Evolutionary conservation across 2,797 vertebrate genomes (phyloP), one percentile per base, ranked within the genome.

Genomic region (Smutsia gigantea): DNA sequence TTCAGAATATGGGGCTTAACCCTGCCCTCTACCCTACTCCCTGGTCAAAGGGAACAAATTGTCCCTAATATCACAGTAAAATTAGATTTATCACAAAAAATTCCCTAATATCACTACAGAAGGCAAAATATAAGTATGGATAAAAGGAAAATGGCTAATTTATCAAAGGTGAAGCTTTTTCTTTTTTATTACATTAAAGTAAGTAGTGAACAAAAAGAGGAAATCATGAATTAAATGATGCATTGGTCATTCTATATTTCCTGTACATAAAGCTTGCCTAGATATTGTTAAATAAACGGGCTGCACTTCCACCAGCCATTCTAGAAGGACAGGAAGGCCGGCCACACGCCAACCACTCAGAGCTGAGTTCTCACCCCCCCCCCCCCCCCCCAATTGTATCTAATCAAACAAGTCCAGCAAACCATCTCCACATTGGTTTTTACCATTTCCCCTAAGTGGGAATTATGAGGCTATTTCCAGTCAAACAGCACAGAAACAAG

Each of bases 101-200:
- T 46, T 46, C 46, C 46, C 46, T 46, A 46, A 46, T 46, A 46
- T 46, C 69, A 46, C 31, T 79, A 87, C 15, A 72, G 88, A 92
- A 92, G 17, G n/a, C 49, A 86, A 92, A 88, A 37, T 19, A 11
- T 8, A 68, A 49, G 0, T 34, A 83, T 29, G 5, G 18, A 25
- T 97, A 78, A 95, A 96, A 90, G 92, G 46, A 61, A 77, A 61
- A 59, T 57, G 31, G 59, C 42, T 6, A 21, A 53, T 69, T 77
- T 49, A 18, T 77, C 31, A 57, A 78, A 79, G 46, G 31, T 42
- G 31, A 95, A 71, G 27, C 7, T 82, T 68, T 25, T 63, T 13
- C 15, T 77, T 31, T 81, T 79, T 94, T 31, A 78, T 23, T 39
- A 94, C 27, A 79, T 31, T 69, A 69, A 87, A 89, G 10, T 55